Percentiles rank a stretch among this genome's conserved stretches.
phyloP scores from a whole-genome alignment of 2,888 invertebrate genomes.

The Amphipyra tragopoginis region DNA sequence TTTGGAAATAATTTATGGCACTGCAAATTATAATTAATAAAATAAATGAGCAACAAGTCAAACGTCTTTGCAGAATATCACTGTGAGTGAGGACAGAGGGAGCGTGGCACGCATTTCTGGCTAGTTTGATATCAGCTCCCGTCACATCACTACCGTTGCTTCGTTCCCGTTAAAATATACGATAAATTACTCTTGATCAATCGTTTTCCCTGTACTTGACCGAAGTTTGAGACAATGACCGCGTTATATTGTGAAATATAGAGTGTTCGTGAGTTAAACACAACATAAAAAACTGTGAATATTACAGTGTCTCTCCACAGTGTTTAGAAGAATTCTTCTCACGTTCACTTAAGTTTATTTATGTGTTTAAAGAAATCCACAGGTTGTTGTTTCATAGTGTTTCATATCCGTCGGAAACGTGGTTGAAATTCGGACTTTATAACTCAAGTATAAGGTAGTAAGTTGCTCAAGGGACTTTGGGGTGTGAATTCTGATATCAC shows the following conservation, averaged over 20 bases:
- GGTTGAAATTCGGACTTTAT: constrained; percentile 78
- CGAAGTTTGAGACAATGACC: constrained; percentile 37
- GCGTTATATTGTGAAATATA: constrained; percentile 23
- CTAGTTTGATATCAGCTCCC: constrained; percentile 88
- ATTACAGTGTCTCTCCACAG: constrained; percentile 19
- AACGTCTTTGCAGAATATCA: constrained; percentile 80
- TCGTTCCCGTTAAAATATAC: constrained; percentile 70
- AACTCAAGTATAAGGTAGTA: constrained; percentile 74
- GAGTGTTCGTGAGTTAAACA: constrained; percentile 23
- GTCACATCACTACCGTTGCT: constrained; percentile 83
- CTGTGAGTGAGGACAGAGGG: constrained; percentile 80
- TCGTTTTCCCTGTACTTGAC: constrained; percentile 32
- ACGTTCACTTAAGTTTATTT: constrained; percentile 48
- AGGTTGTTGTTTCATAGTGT: constrained; percentile 79
- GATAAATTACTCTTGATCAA: constrained; percentile 63
- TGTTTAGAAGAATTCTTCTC: constrained; percentile 32
- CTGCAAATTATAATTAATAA: constrained; percentile 31
- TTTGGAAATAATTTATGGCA: no score
- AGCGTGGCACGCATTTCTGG: constrained; percentile 87
- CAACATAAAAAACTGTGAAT: constrained; percentile 14
- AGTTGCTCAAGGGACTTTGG: constrained; percentile 70
- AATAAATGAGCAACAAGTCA: constrained; percentile 60
- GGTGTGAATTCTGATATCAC: constrained; percentile 84
- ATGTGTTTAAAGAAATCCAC: constrained; percentile 74
- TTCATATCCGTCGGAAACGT: constrained; percentile 53